phyloP scores from a whole-genome alignment of 2,888 invertebrate species.

The Hybos culiciformis region DNA sequence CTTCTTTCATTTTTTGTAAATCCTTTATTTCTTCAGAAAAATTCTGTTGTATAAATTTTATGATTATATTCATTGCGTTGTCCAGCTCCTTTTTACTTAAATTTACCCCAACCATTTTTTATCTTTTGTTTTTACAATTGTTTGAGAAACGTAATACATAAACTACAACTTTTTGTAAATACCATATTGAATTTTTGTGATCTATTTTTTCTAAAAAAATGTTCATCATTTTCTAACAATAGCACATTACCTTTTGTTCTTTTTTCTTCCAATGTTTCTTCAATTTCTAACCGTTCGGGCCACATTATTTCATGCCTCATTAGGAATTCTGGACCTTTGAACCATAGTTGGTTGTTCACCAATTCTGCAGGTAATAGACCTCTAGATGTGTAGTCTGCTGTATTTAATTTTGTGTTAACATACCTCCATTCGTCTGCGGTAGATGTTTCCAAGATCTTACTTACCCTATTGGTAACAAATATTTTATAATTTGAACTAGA shows the following conservation, averaged over 20 bases:
- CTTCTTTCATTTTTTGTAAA: too few relatives aligned
- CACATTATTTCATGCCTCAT: too few relatives aligned
- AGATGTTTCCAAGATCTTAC: slow-evolving; percentile 3
- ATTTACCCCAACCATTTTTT: too few relatives aligned
- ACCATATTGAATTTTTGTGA: not conserved
- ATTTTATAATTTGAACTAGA: too few relatives aligned
- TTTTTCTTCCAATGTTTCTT: not conserved
- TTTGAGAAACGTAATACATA: not conserved
- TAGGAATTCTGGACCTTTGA: not conserved
- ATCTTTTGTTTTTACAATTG: not conserved
- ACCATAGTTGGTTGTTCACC: slow-evolving; percentile 1
- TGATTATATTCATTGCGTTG: not conserved
- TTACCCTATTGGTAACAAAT: slow-evolving; percentile 9
- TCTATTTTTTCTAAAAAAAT: not conserved
- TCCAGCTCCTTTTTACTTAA: not conserved
- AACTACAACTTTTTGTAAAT: not conserved
- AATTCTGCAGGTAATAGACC: slow-evolving; percentile 4
- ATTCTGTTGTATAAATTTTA: not conserved
- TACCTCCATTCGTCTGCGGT: slow-evolving; percentile 7
- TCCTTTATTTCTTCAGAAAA: too few relatives aligned
- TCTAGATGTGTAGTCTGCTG: slow-evolving; percentile 5
- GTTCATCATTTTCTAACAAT: too few relatives aligned
- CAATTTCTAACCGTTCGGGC: not conserved
- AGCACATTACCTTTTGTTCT: not conserved
- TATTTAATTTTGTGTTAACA: slow-evolving; percentile 9